Evolutionary conservation across 2,113 vertebrate genomes (phyloP), one percentile per base, ranked within the genome.

Genomic region (Sylvia atricapilla): DNA sequence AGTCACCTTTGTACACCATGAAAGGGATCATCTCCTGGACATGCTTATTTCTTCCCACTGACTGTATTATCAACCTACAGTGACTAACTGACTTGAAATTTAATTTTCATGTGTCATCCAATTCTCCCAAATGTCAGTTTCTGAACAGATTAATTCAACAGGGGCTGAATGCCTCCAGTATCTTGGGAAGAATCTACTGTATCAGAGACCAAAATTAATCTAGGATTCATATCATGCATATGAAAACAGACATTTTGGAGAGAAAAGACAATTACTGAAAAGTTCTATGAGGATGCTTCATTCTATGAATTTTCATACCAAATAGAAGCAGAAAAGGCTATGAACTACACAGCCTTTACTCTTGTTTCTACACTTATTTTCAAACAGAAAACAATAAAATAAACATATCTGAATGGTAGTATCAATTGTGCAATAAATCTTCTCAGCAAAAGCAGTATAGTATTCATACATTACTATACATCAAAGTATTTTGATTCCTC

Each of bases 51-150:
- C 55, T 94, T 80, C 46, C 47, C 2, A 15, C 1, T 80, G 86
- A 86, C 68, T 86, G 7, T n/a, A 64, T 64, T 73, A 83, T 63
- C 37, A 95, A 93, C 39, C 39, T 67, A 67, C 16, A 33, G 77
- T 73, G 82, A 95, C 80, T 87, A 87, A 95, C 39, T 41, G 63
- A 80, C 68, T 86, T 86, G 9, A 90, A 88, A 94, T 92, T 59
- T 2, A 27, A 75, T 93, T 94, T 95, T 86, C 73, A 69, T 7
- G 11, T 88, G 72, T 81, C 76, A 93, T 55, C 88, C 80, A 74
- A 20, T 93, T 93, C 60, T 93, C 56, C 11, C 52, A 89, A 87
- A 89, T 37, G 52, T 86, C 86, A 94, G 35, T 47, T 96, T 89
- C 88, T 78, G 69, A 94, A 87, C 27, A 95, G 76, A 84, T 59